phyloP scores from a whole-genome alignment of 2,797 vertebrate genomes.

The Clarias platycephalus region DNA sequence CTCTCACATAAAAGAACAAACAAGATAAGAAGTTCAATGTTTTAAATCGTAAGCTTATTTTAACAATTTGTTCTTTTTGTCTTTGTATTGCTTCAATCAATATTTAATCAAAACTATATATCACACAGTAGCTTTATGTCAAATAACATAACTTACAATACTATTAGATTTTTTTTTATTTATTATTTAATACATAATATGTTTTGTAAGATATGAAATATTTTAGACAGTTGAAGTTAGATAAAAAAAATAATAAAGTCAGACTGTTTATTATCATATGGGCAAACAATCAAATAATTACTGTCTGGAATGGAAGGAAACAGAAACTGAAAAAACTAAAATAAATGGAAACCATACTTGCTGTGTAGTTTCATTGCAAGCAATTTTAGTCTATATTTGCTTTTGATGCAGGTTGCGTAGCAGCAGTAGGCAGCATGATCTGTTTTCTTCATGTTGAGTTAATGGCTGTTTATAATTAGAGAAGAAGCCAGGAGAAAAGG shows the following conservation, averaged over 20 bases:
- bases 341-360: not conserved
- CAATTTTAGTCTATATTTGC: constrained; percentile 33
- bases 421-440: constrained; percentile 22
- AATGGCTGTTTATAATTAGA: constrained; percentile 64
- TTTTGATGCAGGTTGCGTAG: constrained; percentile 34
- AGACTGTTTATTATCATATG: constrained; percentile 38
- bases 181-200: constrained; percentile 34
- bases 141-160: constrained; percentile 21
- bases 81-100: constrained; percentile 21
- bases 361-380: constrained; percentile 32
- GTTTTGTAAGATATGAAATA: constrained; percentile 22
- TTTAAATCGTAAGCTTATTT: constrained; percentile 9
- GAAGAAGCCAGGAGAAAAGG: constrained; percentile 38
- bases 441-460: constrained; percentile 60
- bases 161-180: constrained; percentile 8
- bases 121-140: not conserved
- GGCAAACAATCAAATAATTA: constrained; percentile 28
- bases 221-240: constrained; percentile 32
- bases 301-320: not conserved
- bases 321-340: not conserved
- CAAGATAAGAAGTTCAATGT: not conserved
- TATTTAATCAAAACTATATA: constrained; percentile 31
- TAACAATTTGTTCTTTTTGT: constrained; percentile 4
- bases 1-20: not conserved
- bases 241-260: not conserved